Evolutionary conservation across 2,797 vertebrate species (phyloP).

Genomic region (Molossus molossus): DNA sequence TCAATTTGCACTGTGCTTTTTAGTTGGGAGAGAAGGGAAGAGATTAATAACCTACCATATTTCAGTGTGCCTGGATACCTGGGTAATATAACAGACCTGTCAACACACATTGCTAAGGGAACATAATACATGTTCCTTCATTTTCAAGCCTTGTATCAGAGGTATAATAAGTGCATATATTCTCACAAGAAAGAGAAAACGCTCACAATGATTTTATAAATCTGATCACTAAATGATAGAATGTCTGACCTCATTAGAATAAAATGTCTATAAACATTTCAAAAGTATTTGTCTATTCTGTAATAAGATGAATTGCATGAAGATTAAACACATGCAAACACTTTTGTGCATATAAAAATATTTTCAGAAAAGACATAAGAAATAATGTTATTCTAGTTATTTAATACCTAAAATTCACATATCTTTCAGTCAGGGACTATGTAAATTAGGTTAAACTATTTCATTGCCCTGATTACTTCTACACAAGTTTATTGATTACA

Average conservation of each 20-base stretch:
- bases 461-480: slow-evolving; percentile 27
- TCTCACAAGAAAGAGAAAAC: slow-evolving; percentile 71
- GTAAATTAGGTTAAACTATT: slow-evolving; percentile 53
- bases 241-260: slow-evolving; percentile 54
- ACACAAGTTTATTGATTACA: slow-evolving; percentile 58
- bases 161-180: slow-evolving; percentile 71
- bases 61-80: slow-evolving; percentile 57
- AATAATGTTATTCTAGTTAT: slow-evolving; percentile 5
- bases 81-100: slow-evolving; percentile 66
- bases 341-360: slow-evolving; percentile 68
- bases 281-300: background rate
- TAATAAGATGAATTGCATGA: slow-evolving; percentile 63
- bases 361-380: slow-evolving; percentile 26
- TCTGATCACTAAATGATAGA: slow-evolving; percentile 71
- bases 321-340: slow-evolving; percentile 52
- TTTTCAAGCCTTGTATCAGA: slow-evolving; percentile 74
- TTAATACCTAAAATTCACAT: slow-evolving; percentile 26
- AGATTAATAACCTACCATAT: background rate
- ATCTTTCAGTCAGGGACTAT: background rate
- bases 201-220: slow-evolving; percentile 69
- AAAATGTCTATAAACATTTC: slow-evolving; percentile 75
- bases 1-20: background rate
- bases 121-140: slow-evolving; percentile 62
- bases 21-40: background rate
- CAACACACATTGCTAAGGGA: slow-evolving; percentile 62